Conservation (phyloP, 2,113 vertebrate species). For the Macquaria ambigua region DNA sequence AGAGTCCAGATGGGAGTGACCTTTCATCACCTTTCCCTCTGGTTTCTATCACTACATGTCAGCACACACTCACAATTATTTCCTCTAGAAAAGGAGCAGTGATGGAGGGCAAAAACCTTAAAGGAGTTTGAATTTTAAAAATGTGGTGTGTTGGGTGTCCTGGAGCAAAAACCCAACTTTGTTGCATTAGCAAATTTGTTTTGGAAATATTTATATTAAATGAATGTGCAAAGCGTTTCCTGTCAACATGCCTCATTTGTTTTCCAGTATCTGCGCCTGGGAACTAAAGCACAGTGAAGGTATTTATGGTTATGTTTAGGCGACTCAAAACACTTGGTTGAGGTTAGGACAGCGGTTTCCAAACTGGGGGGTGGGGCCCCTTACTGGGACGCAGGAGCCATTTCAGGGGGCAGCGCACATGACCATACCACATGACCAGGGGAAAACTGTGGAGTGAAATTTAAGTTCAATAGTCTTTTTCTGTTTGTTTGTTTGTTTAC, state of each 20-base stretch:
- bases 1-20: slow-evolving; percentile 46
- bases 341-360: not conserved
- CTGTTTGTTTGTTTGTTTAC: not conserved
- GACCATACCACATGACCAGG: not conserved
- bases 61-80: slow-evolving; percentile 12
- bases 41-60: slow-evolving; percentile 36
- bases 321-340: not conserved
- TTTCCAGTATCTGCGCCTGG: not conserved
- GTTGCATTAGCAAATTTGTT: not conserved
- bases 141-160: not conserved
- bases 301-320: not conserved
- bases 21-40: slow-evolving; percentile 60
- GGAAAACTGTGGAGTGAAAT: not conserved
- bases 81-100: not conserved
- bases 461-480: not conserved
- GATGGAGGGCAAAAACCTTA: not conserved
- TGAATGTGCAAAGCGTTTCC: not conserved
- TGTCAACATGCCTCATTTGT: not conserved
- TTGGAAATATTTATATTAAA: not conserved
- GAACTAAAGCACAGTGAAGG: not conserved
- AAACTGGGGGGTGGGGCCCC: not conserved
- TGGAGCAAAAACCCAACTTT: not conserved
- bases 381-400: not conserved
- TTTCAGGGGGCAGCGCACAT: not conserved
- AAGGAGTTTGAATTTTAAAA: not conserved